Conservation (phyloP, 2,113 vertebrate genomes). For the Saccopteryx bilineata region DNA sequence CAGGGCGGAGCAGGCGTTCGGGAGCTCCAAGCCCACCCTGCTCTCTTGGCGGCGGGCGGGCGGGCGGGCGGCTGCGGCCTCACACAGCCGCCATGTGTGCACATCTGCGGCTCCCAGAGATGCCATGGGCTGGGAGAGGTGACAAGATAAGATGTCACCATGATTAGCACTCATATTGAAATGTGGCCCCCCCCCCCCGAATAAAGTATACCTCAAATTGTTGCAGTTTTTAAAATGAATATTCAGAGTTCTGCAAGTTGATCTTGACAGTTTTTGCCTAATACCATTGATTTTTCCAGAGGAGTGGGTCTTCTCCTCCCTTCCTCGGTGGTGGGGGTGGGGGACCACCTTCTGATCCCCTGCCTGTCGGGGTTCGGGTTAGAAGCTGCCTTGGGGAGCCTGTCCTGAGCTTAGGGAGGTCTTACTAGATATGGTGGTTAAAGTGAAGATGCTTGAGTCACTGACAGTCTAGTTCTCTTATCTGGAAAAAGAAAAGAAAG, state of each 20-base stretch:
- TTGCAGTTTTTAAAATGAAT: neutral
- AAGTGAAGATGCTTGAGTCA: neutral
- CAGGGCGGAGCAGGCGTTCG: neutral
- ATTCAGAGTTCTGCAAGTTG: neutral
- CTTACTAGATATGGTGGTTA: neutral
- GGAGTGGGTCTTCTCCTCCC: neutral
- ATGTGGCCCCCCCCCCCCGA: neutral
- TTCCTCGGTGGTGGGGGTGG: no score
- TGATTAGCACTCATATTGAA: neutral
- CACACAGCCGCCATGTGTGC: neutral
- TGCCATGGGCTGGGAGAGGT: neutral
- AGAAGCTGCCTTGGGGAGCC: neutral
- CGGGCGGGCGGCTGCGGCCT: neutral
- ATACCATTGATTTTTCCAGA: neutral
- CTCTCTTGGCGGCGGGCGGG: neutral
- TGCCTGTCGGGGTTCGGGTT: neutral
- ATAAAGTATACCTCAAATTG: neutral
- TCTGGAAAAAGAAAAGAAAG: neutral
- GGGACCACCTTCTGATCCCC: neutral
- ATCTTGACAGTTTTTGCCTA: constrained; percentile 22
- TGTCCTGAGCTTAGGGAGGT: neutral
- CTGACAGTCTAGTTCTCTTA: neutral
- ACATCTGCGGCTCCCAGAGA: neutral
- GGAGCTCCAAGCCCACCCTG: neutral
- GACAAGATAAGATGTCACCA: neutral